Evolutionary conservation across 2,888 invertebrate species (phyloP).

Genomic region (Temnothorax rugatulus): DNA sequence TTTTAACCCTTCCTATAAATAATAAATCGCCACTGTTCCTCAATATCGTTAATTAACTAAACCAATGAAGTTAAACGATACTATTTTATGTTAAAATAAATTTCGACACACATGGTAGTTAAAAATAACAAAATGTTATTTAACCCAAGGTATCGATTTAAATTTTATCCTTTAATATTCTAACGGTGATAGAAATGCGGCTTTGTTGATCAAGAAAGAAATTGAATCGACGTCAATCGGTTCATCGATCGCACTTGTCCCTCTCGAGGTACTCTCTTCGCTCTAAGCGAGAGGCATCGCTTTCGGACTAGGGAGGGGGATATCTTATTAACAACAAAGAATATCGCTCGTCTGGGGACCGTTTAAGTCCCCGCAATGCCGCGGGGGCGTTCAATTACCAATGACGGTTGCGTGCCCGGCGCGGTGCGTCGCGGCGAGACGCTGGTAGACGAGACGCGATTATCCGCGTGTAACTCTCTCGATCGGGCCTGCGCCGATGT

Average conservation of each 20-base stretch:
- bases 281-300: not conserved
- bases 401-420: conserved; percentile 60
- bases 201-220: not conserved
- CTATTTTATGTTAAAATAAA: too few relatives aligned
- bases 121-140: too few relatives aligned
- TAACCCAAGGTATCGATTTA: too few relatives aligned
- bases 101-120: too few relatives aligned
- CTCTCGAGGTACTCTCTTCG: not conserved
- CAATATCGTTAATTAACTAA: too few relatives aligned
- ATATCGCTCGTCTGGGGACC: conserved; percentile 37
- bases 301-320: not conserved
- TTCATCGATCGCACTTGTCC: not conserved
- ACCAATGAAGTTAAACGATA: too few relatives aligned
- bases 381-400: conserved; percentile 71
- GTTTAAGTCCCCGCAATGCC: conserved; percentile 42
- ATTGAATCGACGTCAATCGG: not conserved
- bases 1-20: too few relatives aligned
- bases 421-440: conserved; percentile 45
- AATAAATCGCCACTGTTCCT: too few relatives aligned
- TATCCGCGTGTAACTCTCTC: conserved; percentile 31
- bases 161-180: too few relatives aligned
- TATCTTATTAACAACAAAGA: conserved; percentile 38
- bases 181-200: not conserved
- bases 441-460: conserved; percentile 60
- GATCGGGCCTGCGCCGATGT: not conserved